Percentiles rank a stretch among this genome's conserved stretches.
phyloP scores from a whole-genome alignment of 2,797 vertebrate species.

The Trachurus trachurus region DNA sequence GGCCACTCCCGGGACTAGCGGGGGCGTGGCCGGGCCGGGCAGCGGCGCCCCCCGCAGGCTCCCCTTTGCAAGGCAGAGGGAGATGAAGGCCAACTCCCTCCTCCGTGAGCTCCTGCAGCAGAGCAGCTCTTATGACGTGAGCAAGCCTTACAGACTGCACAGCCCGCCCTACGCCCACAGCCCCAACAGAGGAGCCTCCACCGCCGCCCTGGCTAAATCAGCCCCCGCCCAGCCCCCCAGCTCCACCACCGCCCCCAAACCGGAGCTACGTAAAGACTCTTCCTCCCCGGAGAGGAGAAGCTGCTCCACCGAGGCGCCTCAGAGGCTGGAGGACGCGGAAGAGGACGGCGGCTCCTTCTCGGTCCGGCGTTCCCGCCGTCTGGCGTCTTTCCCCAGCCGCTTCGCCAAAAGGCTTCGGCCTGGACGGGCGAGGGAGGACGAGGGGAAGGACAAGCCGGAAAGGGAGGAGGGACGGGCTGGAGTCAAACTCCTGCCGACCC shows the following conservation, averaged over 20 bases:
- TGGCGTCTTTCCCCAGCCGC: constrained; percentile 92
- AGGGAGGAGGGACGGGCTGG: constrained; percentile 45
- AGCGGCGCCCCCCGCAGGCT: constrained; percentile 56
- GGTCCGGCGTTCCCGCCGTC: constrained; percentile 93
- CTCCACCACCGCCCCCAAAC: constrained; percentile 36
- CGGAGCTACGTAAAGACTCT: constrained; percentile 74
- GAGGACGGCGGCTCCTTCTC: constrained; percentile 84
- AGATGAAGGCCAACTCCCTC: constrained; percentile 89
- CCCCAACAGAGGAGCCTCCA: constrained; percentile 44
- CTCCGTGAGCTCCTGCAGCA: constrained; percentile 93
- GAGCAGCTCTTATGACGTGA: constrained; percentile 92
- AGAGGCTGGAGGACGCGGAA: constrained; percentile 43
- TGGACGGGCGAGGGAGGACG: constrained; percentile 41
- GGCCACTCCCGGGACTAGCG: constrained; percentile 41
- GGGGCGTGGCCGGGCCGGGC: constrained; percentile 34
- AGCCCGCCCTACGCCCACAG: constrained; percentile 89
- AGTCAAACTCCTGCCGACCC: constrained; percentile 65
- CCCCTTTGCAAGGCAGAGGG: constrained; percentile 79
- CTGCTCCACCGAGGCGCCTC: constrained; percentile 31
- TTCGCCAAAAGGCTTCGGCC: constrained; percentile 85
- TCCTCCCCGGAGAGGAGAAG: constrained; percentile 53
- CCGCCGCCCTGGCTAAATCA: constrained; percentile 37
- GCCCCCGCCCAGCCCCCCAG: constrained; percentile 35
- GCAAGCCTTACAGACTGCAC: constrained; percentile 96
- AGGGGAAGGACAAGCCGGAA: constrained; percentile 50